These are phyloP conservation scores for Periplaneta americana DNA, from an alignment of 1,140 invertebrate genomes.

Conservation along the genomic window DNA sequence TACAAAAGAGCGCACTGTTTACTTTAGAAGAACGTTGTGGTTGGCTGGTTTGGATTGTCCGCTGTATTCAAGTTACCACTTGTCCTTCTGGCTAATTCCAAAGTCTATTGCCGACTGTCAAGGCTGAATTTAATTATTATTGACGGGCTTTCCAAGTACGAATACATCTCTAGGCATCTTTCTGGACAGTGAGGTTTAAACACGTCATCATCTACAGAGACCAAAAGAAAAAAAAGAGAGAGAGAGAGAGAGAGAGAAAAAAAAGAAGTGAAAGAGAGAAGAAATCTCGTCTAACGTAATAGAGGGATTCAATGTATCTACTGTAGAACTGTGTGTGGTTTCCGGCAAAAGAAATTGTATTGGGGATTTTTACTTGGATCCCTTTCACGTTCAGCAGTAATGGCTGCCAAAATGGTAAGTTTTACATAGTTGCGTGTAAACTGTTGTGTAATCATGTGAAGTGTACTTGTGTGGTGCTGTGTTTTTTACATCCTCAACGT, in stretches of 20 bases:
- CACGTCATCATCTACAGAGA: background rate
- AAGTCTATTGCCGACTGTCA: background rate
- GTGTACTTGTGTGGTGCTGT: too few species aligned
- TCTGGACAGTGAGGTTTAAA: background rate
- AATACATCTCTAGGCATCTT: background rate
- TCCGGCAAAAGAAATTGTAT: background rate
- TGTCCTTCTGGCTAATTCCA: background rate
- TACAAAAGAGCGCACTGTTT: background rate
- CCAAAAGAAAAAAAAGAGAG: background rate
- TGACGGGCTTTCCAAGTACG: background rate
- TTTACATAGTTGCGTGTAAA: background rate
- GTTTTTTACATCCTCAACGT: too few species aligned
- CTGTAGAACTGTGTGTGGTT: background rate
- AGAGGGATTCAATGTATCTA: background rate
- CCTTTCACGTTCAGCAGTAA: background rate
- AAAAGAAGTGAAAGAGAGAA: too few species aligned
- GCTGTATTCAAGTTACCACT: background rate
- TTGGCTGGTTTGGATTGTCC: background rate
- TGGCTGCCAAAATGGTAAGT: background rate
- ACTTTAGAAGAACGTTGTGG: background rate
- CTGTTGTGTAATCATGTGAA: too few species aligned
- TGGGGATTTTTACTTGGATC: background rate
- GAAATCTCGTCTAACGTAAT: background rate
- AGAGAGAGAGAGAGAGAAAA: background rate
- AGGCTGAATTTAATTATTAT: background rate